A percentile compares a stretch with the other conserved stretches of the same genome.
Evolutionary conservation across 2,113 vertebrate genomes (phyloP).

Genomic region (Litocranius walleri): DNA sequence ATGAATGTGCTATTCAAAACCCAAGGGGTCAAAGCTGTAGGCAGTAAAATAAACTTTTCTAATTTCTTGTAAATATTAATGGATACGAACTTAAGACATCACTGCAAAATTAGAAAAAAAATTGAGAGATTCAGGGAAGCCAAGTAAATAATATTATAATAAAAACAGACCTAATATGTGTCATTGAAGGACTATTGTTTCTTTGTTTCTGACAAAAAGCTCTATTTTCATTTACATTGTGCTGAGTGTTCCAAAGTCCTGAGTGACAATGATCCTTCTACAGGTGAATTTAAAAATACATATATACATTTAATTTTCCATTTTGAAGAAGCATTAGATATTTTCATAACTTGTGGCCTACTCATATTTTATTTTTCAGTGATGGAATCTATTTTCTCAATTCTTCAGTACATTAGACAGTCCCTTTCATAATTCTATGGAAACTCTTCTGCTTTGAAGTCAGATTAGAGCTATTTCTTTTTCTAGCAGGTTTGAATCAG

Average conservation of each 20-base stretch:
- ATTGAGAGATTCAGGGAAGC: not conserved
- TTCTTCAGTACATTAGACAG: constrained; percentile 10
- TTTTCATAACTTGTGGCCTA: not conserved
- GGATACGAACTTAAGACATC: not conserved
- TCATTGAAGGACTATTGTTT: not conserved
- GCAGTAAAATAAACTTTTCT: not conserved
- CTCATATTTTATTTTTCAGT: not conserved
- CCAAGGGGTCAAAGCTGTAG: not conserved
- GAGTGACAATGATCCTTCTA: not conserved
- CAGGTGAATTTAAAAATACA: not conserved
- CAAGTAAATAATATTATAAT: not conserved
- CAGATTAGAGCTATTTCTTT: constrained; percentile 40
- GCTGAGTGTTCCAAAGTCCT: not conserved
- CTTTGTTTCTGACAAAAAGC: not conserved
- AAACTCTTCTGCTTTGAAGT: constrained; percentile 57
- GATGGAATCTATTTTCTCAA: not conserved
- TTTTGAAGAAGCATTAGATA: not conserved
- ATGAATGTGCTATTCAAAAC: not conserved
- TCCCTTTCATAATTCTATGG: not conserved
- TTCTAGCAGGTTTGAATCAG: constrained; percentile 33
- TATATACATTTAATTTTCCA: not conserved
- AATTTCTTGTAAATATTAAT: not conserved
- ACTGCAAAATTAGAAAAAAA: not conserved
- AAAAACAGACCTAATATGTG: not conserved
- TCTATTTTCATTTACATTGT: not conserved